A percentile compares a stretch with the other conserved stretches of the same genome.
Conservation (phyloP, 2,888 invertebrate species). For the Amblyjoppa fuscipennis region DNA sequence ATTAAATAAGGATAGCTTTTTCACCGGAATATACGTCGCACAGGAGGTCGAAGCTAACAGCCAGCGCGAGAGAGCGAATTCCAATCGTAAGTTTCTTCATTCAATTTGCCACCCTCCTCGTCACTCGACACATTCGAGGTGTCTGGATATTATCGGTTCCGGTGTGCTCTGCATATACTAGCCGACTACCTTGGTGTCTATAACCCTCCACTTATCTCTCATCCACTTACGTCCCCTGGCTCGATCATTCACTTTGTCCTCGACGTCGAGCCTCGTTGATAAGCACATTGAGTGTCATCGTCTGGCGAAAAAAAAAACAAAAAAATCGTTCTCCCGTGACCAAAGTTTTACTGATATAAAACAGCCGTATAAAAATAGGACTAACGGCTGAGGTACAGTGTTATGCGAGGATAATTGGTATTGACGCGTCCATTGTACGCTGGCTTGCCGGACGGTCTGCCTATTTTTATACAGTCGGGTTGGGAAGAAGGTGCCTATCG, state of each 20-base stretch:
- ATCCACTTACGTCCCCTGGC: conserved; percentile 28
- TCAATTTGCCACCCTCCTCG: conserved; percentile 1
- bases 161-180: conserved; percentile 15
- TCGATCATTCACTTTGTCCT: conserved; percentile 39
- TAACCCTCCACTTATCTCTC: conserved; percentile 23
- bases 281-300: conserved; percentile 51
- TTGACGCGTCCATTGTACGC: too few relatives aligned
- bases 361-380: too few relatives aligned
- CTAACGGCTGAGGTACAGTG: too few relatives aligned
- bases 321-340: too few relatives aligned
- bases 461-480: too few relatives aligned
- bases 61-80: not conserved
- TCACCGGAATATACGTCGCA: conserved; percentile 3
- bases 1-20: conserved; percentile 36
- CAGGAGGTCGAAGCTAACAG: not conserved
- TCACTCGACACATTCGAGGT: not conserved
- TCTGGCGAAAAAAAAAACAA: conserved; percentile 46
- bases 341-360: too few relatives aligned
- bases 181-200: conserved; percentile 32
- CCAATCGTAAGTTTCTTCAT: not conserved
- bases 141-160: conserved; percentile 20
- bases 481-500: too few relatives aligned
- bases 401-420: too few relatives aligned
- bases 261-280: conserved; percentile 45
- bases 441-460: too few relatives aligned